Conservation (phyloP, 2,113 vertebrate species). For the Callionymus lyra region DNA sequence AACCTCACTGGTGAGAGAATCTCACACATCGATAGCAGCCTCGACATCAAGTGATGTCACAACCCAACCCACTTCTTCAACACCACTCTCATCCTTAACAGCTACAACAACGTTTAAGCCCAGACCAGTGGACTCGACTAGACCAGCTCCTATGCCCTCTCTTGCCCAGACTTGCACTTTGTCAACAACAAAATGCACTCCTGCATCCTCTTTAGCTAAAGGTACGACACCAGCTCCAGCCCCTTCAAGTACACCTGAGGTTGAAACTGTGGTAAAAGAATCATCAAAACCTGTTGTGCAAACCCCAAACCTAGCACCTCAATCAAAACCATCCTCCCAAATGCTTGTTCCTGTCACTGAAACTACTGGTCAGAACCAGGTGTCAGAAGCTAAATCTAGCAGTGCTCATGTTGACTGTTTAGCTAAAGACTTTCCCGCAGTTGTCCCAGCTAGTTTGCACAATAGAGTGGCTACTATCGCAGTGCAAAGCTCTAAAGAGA, state of each 20-base stretch:
- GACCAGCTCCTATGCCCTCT: too few relatives aligned
- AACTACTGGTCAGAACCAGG: not conserved
- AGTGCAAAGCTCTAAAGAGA: not conserved
- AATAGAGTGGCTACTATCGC: not conserved
- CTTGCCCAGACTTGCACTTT: not conserved
- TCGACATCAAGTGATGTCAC: too few relatives aligned
- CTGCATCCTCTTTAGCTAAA: not conserved
- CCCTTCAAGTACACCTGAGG: too few relatives aligned
- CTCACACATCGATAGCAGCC: too few relatives aligned
- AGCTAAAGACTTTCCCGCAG: too few relatives aligned
- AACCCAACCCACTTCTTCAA: conserved; percentile 4
- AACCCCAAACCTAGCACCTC: too few relatives aligned
- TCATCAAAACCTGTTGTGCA: too few relatives aligned
- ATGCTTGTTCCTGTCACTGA: not conserved
- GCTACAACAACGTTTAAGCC: not conserved
- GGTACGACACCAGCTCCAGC: not conserved
- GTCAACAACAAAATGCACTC: not conserved
- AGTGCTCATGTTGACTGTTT: too few relatives aligned
- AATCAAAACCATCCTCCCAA: not conserved
- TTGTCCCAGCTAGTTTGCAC: not conserved
- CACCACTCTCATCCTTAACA: not conserved
- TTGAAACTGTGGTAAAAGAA: too few relatives aligned
- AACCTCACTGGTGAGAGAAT: not conserved
- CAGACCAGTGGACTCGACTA: too few relatives aligned
- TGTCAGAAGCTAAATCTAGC: too few relatives aligned